Percentiles rank a stretch among this genome's conserved stretches.
phyloP scores from a whole-genome alignment of 1,140 invertebrate species.

The Drosophila auraria region DNA sequence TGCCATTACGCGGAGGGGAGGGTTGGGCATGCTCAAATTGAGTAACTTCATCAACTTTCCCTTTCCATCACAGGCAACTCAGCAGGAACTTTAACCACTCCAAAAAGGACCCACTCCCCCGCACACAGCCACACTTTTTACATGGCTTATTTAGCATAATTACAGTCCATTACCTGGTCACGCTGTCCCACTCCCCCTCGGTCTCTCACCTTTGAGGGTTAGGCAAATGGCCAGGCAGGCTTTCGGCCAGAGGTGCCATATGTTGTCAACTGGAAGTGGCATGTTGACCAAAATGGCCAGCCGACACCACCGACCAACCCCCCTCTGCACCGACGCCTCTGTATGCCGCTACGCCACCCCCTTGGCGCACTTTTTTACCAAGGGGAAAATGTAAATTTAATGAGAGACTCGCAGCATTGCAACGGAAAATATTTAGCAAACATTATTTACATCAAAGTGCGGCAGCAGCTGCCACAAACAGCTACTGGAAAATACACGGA shows the following conservation, averaged over 20 bases:
- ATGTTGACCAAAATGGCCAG: slow-evolving; percentile 57
- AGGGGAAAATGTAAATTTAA: slow-evolving; percentile 76
- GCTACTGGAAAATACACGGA: slow-evolving; percentile 3
- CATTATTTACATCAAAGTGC: slow-evolving; percentile 78
- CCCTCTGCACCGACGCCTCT: slow-evolving; percentile 11
- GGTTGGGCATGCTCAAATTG: slow-evolving; percentile 29
- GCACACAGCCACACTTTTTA: slow-evolving; percentile 57
- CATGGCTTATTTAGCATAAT: slow-evolving; percentile 82
- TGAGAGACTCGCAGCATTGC: slow-evolving; percentile 61
- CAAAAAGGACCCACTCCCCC: slow-evolving; percentile 30
- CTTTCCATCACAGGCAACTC: slow-evolving; percentile 42
- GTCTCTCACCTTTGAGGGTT: slow-evolving; percentile 1
- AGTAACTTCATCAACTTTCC: slow-evolving; percentile 50
- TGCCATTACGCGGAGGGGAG: not conserved
- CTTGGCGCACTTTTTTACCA: slow-evolving; percentile 37
- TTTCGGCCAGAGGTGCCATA: slow-evolving; percentile 66
- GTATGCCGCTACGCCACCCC: not conserved
- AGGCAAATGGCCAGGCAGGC: slow-evolving; percentile 29
- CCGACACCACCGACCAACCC: slow-evolving; percentile 17
- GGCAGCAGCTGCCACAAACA: slow-evolving; percentile 62
- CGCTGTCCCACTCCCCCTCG: slow-evolving; percentile 41
- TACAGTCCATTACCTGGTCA: slow-evolving; percentile 82
- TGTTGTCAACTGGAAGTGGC: slow-evolving; percentile 72
- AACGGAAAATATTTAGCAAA: slow-evolving; percentile 67
- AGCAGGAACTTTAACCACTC: slow-evolving; percentile 38